Conservation (phyloP, 2,113 vertebrate species). For the Arenaria interpres region DNA sequence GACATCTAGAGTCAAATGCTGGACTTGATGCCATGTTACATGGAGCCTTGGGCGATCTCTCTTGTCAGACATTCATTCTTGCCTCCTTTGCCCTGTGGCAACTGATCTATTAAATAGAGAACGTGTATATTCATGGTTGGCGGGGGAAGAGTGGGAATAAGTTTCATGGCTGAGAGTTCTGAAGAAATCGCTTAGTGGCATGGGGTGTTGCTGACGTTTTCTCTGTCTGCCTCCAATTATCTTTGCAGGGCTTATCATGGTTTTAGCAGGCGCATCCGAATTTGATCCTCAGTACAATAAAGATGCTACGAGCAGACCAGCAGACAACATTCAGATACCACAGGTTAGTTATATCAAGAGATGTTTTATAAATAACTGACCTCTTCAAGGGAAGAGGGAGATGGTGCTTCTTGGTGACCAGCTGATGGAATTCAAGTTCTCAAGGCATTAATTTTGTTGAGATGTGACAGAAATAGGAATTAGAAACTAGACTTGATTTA, state of each 20-base stretch:
- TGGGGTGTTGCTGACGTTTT: background rate
- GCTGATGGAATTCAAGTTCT: background rate
- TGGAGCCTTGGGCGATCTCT: background rate
- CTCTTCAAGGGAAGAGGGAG: background rate
- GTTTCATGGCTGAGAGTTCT: background rate
- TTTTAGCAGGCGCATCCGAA: slow-evolving; percentile 94
- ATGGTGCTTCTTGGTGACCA: background rate
- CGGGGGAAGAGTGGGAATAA: background rate
- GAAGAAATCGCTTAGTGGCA: background rate
- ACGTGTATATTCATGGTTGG: background rate
- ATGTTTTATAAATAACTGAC: background rate
- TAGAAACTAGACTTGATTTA: background rate
- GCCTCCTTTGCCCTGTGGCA: background rate
- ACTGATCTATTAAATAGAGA: background rate
- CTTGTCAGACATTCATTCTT: background rate
- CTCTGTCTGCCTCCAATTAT: slow-evolving; percentile 3
- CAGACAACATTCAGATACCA: slow-evolving; percentile 95
- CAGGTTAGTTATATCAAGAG: slow-evolving; percentile 77
- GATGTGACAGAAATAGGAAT: background rate
- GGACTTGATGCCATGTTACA: background rate
- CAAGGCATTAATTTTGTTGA: background rate
- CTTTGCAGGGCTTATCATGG: slow-evolving; percentile 90
- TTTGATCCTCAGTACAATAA: slow-evolving; percentile 98
- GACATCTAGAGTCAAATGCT: background rate
- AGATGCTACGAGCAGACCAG: slow-evolving; percentile 94